phyloP scores from a whole-genome alignment of 2,113 vertebrate species.

The Hemiprocne comata region DNA sequence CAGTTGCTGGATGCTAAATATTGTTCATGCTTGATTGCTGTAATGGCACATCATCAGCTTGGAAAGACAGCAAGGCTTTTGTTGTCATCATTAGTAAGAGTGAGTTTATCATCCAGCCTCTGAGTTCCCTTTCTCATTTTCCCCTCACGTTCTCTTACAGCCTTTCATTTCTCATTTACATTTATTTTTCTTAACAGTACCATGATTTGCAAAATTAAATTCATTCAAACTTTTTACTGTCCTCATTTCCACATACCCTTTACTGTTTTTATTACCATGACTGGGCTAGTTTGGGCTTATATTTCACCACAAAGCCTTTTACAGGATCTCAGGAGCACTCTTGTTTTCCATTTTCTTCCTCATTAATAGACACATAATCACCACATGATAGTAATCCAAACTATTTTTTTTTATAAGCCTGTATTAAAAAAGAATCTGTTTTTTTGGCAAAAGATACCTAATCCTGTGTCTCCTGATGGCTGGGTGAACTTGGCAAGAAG shows the following conservation, averaged over 20 bases:
- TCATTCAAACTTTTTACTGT: not conserved
- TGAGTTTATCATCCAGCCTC: not conserved
- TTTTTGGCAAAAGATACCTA: not conserved
- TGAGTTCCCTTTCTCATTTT: not conserved
- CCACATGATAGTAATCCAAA: not conserved
- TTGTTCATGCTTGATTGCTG: not conserved
- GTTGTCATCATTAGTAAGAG: not conserved
- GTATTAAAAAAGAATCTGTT: not conserved
- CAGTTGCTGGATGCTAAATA: not conserved
- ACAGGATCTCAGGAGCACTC: not conserved
- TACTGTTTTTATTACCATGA: not conserved
- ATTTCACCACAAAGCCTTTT: not conserved
- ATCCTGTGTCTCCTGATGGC: not conserved
- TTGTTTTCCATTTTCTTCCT: not conserved
- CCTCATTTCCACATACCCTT: not conserved
- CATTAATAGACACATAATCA: not conserved
- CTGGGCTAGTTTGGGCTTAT: not conserved
- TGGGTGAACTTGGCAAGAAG: constrained; percentile 35
- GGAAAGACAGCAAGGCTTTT: not conserved
- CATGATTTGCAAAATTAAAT: constrained; percentile 11
- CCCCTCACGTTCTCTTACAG: not conserved
- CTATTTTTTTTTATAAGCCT: not conserved
- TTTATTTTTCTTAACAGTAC: not conserved
- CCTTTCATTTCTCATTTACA: not conserved
- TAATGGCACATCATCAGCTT: not conserved